These are phyloP conservation scores for Saguinus imperator DNA, from an alignment of 2,113 vertebrate genomes.

Conservation along the genomic window DNA sequence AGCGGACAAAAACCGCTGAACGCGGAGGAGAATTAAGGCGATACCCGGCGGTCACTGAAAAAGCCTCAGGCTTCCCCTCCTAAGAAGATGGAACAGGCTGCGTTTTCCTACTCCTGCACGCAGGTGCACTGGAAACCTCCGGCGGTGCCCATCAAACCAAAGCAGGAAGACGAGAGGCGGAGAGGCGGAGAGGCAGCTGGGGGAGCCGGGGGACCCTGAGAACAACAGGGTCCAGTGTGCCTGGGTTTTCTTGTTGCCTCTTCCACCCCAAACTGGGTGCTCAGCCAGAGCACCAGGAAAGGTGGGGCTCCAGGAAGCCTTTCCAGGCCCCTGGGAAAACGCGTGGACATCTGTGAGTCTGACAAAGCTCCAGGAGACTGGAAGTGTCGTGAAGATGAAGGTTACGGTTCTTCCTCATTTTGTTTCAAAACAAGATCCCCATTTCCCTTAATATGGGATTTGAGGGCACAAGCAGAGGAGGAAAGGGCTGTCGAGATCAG, in stretches of 20 bases:
- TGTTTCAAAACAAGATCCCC: background rate
- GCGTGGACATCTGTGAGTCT: background rate
- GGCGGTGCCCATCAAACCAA: accelerated
- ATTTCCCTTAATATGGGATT: background rate
- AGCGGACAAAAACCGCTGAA: background rate
- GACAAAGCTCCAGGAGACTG: background rate
- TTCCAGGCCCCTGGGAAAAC: background rate
- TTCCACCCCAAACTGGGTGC: too few relatives aligned
- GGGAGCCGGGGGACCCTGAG: background rate
- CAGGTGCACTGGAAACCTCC: accelerated
- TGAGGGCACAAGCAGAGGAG: too few relatives aligned
- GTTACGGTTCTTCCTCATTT: background rate
- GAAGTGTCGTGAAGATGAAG: background rate
- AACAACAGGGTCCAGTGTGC: background rate
- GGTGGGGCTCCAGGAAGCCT: background rate
- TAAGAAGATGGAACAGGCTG: accelerated
- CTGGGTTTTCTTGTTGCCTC: background rate
- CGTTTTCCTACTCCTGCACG: accelerated
- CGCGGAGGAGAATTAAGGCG: background rate
- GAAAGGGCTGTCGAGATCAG: too few relatives aligned
- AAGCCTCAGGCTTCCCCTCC: accelerated
- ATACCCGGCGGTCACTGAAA: background rate
- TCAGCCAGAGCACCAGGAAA: background rate
- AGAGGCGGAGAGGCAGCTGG: background rate
- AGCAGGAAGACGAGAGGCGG: accelerated